Evolutionary conservation across 2,888 invertebrate species (phyloP), one percentile per base, ranked within the genome.

Genomic region (Drosophila ezoana): DNA sequence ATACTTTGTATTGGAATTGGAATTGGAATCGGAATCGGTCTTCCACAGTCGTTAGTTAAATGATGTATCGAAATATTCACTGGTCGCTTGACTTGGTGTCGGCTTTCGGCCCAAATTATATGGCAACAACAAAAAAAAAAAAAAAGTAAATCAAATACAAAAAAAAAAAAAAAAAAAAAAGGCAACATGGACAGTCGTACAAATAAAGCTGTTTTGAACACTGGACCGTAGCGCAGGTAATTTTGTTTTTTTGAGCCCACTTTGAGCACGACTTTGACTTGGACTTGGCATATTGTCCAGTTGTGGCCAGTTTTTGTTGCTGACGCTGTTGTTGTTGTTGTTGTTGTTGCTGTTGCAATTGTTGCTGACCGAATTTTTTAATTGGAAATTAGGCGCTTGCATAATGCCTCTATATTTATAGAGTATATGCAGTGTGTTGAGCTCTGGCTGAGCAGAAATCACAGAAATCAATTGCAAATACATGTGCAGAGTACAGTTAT

Each of bases 311-410:
- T 57, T 72, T 33, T 23, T 37, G 53, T 41, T 23, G 16, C 37
- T 48, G 49, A 37, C 23, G 32, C 28, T 47, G 33, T 4, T 16
- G 54, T 59, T 59, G 49, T 41, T 33, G 32, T 28, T 47, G 33
- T 4, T 16, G 54, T 59, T 59, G 45, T 43, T 51, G 38, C 53
- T 44, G 37, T 38, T 41, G 16, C 33, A 47, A 66, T 54, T 69
- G 57, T 60, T 65, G 18, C 14, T 72, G 72, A 62, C 61, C 62
- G 74, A 62, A 73, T 81, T 78, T 83, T 9, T 40, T 73, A 69
- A 68, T 84, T 77, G 64, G 60, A 63, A 72, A 85, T 79, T 65
- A 72, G 83, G 77, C 69, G 54, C 72, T 75, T 75, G 72, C 74
- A 72, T 75, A 76, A 75, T 66, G 47, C 44, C 38, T 8, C 51